These are phyloP conservation scores for Tarsius wallacei DNA, from an alignment of 2,797 vertebrate genomes.

Conservation along the genomic window DNA sequence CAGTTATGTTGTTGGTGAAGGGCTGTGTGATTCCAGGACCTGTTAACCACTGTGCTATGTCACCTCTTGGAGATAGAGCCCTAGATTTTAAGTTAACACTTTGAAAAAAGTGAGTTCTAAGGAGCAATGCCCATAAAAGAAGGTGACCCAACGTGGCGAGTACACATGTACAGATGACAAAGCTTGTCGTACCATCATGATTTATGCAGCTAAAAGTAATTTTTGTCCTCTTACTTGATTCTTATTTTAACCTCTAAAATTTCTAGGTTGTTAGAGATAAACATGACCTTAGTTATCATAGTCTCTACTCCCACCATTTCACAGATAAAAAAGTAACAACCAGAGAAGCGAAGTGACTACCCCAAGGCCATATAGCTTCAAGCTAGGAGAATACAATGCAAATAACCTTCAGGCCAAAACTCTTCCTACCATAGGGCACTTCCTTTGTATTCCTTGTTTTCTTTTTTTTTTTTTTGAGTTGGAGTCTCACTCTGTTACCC, in stretches of 20 bases:
- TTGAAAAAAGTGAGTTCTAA: neutral
- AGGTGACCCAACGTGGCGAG: neutral
- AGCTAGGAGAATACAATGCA: neutral
- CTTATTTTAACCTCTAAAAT: neutral
- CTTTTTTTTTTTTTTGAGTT: too few species aligned
- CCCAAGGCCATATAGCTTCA: neutral
- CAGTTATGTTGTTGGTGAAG: neutral
- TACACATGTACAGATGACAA: neutral
- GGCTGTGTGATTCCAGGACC: neutral
- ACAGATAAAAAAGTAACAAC: neutral
- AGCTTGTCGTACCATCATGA: neutral
- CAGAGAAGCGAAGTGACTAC: neutral
- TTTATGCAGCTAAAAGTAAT: neutral
- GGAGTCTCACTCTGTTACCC: too few species aligned
- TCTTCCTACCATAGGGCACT: neutral
- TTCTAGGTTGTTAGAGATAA: constrained; percentile 11
- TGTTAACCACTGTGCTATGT: neutral
- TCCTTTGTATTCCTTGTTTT: neutral
- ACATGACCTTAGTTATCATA: neutral
- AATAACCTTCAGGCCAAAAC: neutral
- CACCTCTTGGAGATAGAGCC: neutral
- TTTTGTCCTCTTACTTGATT: neutral
- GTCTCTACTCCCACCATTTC: neutral
- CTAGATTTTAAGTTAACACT: neutral
- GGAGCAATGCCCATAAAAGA: neutral